Evolutionary conservation across 2,113 vertebrate genomes (phyloP), one percentile per base, ranked within the genome.

Genomic region (Dipodomys merriami): DNA sequence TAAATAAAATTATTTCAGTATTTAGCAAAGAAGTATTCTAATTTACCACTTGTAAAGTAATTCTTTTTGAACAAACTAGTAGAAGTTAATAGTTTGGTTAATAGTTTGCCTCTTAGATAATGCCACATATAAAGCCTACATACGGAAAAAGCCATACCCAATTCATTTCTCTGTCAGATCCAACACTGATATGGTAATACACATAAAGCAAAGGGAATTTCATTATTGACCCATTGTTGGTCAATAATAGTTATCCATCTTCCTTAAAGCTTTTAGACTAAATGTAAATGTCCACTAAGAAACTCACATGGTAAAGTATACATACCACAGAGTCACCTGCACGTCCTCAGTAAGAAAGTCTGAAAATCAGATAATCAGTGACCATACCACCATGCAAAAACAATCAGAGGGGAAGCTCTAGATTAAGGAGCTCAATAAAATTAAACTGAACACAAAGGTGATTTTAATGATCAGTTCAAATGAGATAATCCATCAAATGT

Each of bases 1-100:
- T 57, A 57, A 57, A 18, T 77, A 64, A 86, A 82, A 83, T 68
- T 57, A 91, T 84, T 85, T 95, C 29, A 35, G 22, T 18, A 92
- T 88, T 88, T 90, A 6, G 22, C 15, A 78, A 84, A 91, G 39
- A 74, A 67, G 44, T 72, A 53, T 81, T 60, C 77, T 33, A 7
- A 39, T 73, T 88, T 35, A 71, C 9, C 3, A 39, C 68, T 35
- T 78, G 46, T 9, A 23, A 16, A 80, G n/a, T 60, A 72, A 30
- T 19, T 92, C 30, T 39, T 89, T 94, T 82, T 81, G 30, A 73
- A 6, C n/a, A 46, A 13, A 13, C 1, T 46, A 83, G 65, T 29
- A 62, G 84, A 83, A 30, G 15, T 57, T 25, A 53, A 2, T 72
- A 86, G 19, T 73, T 44, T 85, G 20, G 19, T 15, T n/a, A n/a